These are phyloP conservation scores for Onychostoma macrolepis DNA, from an alignment of 2,113 vertebrate genomes.

Conservation along the genomic window DNA sequence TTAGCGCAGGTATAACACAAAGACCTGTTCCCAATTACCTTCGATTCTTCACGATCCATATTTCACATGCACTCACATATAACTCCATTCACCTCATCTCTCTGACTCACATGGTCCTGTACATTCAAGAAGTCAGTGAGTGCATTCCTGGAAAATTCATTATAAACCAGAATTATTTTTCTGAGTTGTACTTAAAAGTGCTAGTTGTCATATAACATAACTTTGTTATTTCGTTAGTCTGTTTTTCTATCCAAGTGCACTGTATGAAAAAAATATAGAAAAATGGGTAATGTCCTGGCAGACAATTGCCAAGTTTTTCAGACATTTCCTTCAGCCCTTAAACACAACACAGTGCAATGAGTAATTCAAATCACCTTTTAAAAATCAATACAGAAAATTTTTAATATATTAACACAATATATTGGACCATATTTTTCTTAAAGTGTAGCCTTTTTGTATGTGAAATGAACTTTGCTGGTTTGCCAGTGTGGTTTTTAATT, in stretches of 20 bases:
- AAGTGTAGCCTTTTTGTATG: too few species aligned
- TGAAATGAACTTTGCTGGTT: too few species aligned
- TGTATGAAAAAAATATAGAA: background rate
- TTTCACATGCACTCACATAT: background rate
- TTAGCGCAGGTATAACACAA: constrained; percentile 79
- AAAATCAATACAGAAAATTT: background rate
- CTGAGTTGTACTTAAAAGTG: background rate
- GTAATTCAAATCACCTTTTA: background rate
- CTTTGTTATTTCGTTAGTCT: too few species aligned
- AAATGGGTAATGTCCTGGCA: background rate
- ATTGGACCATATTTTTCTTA: too few species aligned
- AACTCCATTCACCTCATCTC: background rate
- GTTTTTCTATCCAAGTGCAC: background rate
- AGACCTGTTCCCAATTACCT: constrained; percentile 12
- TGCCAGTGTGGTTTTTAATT: too few species aligned
- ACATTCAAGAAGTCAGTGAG: background rate
- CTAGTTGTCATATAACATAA: background rate
- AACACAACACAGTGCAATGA: background rate
- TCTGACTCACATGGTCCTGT: background rate
- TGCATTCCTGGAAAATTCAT: background rate
- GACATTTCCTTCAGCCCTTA: background rate
- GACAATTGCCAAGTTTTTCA: background rate
- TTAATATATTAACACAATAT: background rate
- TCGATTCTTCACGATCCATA: background rate
- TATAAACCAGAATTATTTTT: background rate